Base-by-base conservation (phyloP, 2,888 invertebrate genomes). In the Drosophila robusta region DNA sequence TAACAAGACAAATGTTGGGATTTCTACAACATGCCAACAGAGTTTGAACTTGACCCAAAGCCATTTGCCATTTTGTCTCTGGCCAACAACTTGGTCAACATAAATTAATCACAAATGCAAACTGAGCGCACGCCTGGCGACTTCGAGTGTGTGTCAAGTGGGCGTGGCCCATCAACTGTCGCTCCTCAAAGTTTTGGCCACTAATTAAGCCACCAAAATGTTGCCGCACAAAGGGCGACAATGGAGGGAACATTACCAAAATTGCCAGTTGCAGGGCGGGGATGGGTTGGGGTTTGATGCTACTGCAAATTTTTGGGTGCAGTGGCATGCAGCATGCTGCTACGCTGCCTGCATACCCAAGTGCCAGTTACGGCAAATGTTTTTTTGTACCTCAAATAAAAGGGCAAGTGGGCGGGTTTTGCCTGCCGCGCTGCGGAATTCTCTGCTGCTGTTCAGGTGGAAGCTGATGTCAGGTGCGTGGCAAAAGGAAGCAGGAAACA, bases 51-150 rank as follows among this genome's bases (percentile, higher is more conserved):
- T 64, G 65, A 44, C 41, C 62, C 49, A 56, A 39, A 49, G 71
- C 51, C 55, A 77, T 73, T 70, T 78, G 62, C 51, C 70, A 71
- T 51, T 78, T 75, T 34, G 49, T 32, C 46, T 39, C 22, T 0
- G 22, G 57, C 44, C 65, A 34, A 34, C 34, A 12, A 34, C 12
- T 34, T 12, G 34, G 8, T 34, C 34, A 58, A 76, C 67, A 55
- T 75, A 70, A 78, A 89, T 87, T 84, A 80, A 78, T 75, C 73
- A 69, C 56, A 64, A 65, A 51, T 79, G 83, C 65, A 65, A 75
- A 62, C 68, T 62, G 58, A 73, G 61, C 46, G 61, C 18, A 2
- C 2, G 42, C 22, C 22, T 62, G 34, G 38, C 39, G 55, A 34
- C 36, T 29, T 14, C 22, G 18, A 34, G 7, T 16, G 22, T 29